Evolutionary conservation across 2,888 invertebrate genomes (phyloP), one percentile per base, ranked within the genome.

Genomic region (Apotomis capreana): DNA sequence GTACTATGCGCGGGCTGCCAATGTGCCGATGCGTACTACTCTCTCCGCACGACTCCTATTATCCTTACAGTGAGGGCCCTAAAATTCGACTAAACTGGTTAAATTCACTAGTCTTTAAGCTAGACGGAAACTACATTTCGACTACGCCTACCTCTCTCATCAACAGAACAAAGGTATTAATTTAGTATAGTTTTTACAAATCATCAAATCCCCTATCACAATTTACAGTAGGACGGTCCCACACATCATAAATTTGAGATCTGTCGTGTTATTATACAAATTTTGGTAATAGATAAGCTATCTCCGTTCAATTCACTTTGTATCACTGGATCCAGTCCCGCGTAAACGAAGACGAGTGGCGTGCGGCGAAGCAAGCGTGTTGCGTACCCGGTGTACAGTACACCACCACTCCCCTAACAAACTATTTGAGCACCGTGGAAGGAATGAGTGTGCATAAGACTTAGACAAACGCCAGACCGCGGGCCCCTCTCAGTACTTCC

Each of bases 401-500:
- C 15, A 68, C 74, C 70, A 52, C 40, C 76, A 79, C 81, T 13
- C 79, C 83, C 75, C 80, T 86, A 85, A 83, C 80, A 78, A 81
- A 84, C 83, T 86, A 86, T 86, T 94, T 94, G 95, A 95, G 95
- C 95, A 95, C 95, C 94, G 94, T 94, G 95, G 95, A 95, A 95
- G 95, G 95, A 95, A 95, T 95, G 88, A 89, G 94, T 94, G 94
- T 94, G 92, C 91, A 88, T 89, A 85, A 87, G 84, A 88, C 85
- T 87, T 80, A 83, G 80, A 82, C 79, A 80, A 80, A 83, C 79
- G 82, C 79, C 82, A 79, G 81, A 78, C 76, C 74, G 72, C 58
- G 73, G 67, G 71, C 26, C 65, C 65, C 46, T 44, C n/a, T 6
- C 3, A 26, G 26, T 26, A 40, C 36, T 65, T 55, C n/a, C 26